phyloP scores from a whole-genome alignment of 2,888 invertebrate genomes.

The Lochmaea crataegi region DNA sequence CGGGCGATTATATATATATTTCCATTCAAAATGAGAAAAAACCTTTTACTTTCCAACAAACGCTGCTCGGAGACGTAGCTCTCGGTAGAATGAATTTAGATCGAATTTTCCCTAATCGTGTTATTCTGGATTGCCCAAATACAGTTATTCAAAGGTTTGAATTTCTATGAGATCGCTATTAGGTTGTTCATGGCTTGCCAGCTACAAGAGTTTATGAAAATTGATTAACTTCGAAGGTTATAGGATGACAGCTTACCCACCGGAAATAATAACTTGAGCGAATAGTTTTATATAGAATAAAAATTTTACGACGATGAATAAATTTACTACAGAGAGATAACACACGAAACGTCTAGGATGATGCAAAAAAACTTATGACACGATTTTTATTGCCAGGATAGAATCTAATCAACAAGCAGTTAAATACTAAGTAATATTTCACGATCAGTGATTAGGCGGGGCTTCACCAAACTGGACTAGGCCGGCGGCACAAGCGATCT shows the following conservation, averaged over 20 bases:
- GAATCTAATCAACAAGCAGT: too few relatives aligned
- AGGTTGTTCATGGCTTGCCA: conserved; percentile 1
- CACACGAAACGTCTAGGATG: too few relatives aligned
- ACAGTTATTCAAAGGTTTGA: conserved; percentile 5
- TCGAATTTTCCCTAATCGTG: conserved; percentile 18
- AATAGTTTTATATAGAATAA: neutral
- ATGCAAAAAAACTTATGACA: too few relatives aligned
- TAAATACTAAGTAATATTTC: too few relatives aligned
- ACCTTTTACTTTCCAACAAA: conserved; percentile 7
- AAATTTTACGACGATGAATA: too few relatives aligned
- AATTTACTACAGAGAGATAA: too few relatives aligned
- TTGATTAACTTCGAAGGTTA: neutral
- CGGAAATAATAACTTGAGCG: neutral
- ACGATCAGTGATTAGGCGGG: too few relatives aligned
- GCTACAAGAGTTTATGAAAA: conserved; percentile 6
- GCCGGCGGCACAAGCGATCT: too few relatives aligned
- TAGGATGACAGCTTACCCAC: neutral
- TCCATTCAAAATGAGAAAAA: conserved; percentile 4
- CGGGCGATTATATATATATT: conserved; percentile 5
- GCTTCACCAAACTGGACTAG: too few relatives aligned
- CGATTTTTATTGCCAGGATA: too few relatives aligned
- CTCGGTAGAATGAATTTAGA: conserved; percentile 3
- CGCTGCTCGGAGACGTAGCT: neutral
- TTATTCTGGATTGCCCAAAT: conserved; percentile 17
- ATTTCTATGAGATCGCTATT: conserved; percentile 6